Base-by-base conservation (phyloP, 2,113 vertebrate species). In the Arothron firmamentum region DNA sequence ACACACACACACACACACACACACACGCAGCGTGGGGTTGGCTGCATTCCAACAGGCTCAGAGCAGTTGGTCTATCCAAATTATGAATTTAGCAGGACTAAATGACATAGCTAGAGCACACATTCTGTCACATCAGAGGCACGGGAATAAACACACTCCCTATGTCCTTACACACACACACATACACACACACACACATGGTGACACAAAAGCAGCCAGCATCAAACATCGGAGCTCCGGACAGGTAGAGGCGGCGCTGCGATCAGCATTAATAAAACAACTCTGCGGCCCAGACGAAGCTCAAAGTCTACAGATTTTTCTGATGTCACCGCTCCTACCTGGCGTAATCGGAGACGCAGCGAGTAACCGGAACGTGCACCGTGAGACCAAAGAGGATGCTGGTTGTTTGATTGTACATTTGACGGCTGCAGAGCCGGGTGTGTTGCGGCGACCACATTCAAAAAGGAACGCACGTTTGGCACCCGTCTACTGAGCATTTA, bases 61-160 rank as follows among this genome's bases (percentile, higher is more conserved):
- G 83, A 89, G 84, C 78, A 79, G 80, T 84, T 83, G 83, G 80
- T 46, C 80, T 82, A 83, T 86, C 82, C 77, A 79, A 86, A 87
- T 87, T 82, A 86, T 83, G 86, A 59, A 87, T 86, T 83, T 85
- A 87, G 83, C 85, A 85, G 82, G 73, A 78, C 79, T 82, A 78
- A 83, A 86, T 88, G 82, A 85, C 80, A 83, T 72, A 77, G 80
- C 75, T 56, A 63, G 69, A 74, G 76, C 80, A 77, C 73, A 83
- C 82, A 81, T 53, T 79, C 70, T 81, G 74, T 72, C 76, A 86
- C 68, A 77, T 80, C 72, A 82, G 72, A 76, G 58, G 66, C 78
- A 74, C 68, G 75, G 48, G 59, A 34, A 46, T 54, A 34, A 28
- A 54, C 55, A 67, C 62, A 65, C 70, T 57, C 66, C 45, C 62